Conservation (phyloP, 2,113 vertebrate genomes). For the Microtus montanus region DNA sequence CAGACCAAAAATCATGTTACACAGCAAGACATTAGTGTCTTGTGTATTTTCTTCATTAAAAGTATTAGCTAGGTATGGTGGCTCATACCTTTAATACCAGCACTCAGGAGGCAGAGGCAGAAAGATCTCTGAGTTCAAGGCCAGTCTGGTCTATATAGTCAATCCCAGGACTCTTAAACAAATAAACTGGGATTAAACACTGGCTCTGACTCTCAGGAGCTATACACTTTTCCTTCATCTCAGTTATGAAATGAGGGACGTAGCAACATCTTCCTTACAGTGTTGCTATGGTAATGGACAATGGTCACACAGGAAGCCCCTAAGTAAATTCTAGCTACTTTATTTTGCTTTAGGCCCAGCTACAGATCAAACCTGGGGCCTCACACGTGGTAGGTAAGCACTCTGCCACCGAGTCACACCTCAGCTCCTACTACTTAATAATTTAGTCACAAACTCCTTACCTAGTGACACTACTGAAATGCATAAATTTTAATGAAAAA, state of each 20-base stretch:
- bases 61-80: not conserved
- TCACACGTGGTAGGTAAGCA: not conserved
- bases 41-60: not conserved
- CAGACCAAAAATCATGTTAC: not conserved
- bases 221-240: not conserved
- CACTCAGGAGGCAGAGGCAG: not conserved
- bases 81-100: not conserved
- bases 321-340: not conserved
- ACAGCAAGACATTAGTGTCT: not conserved
- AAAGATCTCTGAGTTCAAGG: not conserved
- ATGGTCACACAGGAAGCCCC: not conserved
- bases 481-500: not conserved
- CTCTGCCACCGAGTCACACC: not conserved
- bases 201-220: not conserved
- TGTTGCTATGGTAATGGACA: not conserved
- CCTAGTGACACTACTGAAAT: not conserved
- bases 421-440: not conserved
- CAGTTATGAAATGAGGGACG: not conserved
- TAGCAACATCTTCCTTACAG: not conserved
- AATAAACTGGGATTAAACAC: not conserved
- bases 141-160: not conserved
- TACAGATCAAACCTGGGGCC: not conserved
- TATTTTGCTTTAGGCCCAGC: not conserved
- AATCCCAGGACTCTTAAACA: not conserved
- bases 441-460: constrained; percentile 39